Base-by-base conservation (phyloP, 2,113 vertebrate species). In the Lanius collurio region DNA sequence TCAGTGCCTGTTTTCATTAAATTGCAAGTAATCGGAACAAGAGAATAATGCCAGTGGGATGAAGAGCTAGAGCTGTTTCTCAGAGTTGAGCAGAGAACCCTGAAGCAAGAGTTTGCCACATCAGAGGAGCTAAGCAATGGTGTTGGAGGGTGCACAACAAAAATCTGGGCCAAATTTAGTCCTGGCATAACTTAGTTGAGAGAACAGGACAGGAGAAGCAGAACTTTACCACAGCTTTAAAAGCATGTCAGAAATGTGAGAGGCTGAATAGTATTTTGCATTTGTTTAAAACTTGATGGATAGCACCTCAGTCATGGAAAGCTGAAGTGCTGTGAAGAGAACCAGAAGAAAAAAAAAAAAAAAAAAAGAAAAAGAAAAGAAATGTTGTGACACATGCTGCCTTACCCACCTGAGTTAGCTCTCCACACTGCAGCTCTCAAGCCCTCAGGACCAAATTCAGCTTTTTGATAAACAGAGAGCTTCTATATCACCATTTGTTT, bases 151-250 rank as follows among this genome's bases (percentile, higher is more conserved):
- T 2, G 6, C 24, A 70, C 80, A 94, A 41, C 17, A 33, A 87
- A 93, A 96, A 87, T 82, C 70, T 49, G 69, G 42, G 65, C 62
- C 70, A 89, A 87, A 87, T 85, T 79, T 63, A 92, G 89, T 41
- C 41, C 89, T 87, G 68, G 81, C 52, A 81, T 77, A 52, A 64
- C 62, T 56, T 33, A 44, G 19, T 22, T 87, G 68, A 64, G 64
- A 84, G 73, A 59, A 81, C 2, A 9, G 76, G 31, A 65, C 8
- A 49, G 15, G 24, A 35, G 37, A 88, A 83, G n/a, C 14, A 5
- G 20, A 71, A 55, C 26, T 44, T 22, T 20, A 55, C 30, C 64
- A 78, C 59, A 69, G 85, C 59, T 85, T 80, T 44, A 67, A 74
- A 67, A 74, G 24, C 0, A 0, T 31, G 55, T 69, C 63, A 78